Conservation (phyloP, 2,797 vertebrate genomes). For the Ptychobarbus kaznakovi region DNA sequence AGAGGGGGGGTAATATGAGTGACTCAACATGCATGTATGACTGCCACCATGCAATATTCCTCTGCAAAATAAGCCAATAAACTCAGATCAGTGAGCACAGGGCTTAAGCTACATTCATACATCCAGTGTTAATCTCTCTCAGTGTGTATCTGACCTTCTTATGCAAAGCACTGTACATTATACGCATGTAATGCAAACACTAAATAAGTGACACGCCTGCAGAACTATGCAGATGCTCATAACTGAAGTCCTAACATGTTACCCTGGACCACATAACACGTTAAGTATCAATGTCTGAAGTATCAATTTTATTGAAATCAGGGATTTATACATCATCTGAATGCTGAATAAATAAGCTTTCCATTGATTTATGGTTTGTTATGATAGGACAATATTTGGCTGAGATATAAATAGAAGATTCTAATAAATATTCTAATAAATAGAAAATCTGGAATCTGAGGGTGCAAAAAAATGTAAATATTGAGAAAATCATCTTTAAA, state of each 20-base stretch:
- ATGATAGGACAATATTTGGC: too few species aligned
- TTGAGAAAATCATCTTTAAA: too few species aligned
- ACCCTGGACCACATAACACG: too few species aligned
- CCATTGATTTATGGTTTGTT: too few species aligned
- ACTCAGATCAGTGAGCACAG: neutral
- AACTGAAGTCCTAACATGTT: conserved; percentile 12
- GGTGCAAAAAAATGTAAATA: too few species aligned
- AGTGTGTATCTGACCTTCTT: conserved; percentile 20
- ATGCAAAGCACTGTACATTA: neutral
- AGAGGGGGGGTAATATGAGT: neutral
- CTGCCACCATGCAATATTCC: neutral
- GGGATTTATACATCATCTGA: too few species aligned
- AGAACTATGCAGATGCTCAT: neutral
- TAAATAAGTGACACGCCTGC: neutral
- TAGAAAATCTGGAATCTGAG: too few species aligned
- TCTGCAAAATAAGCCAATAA: conserved; percentile 7
- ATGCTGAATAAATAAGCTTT: too few species aligned
- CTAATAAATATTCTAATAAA: too few species aligned
- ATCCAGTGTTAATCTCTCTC: neutral
- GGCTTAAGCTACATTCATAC: neutral
- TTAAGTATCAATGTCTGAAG: too few species aligned
- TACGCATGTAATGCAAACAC: conserved; percentile 3
- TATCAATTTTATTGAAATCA: too few species aligned
- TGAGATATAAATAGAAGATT: too few species aligned
- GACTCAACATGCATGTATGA: neutral